Evolutionary conservation across 2,888 invertebrate genomes (phyloP).

Genomic region (Thera obeliscata): DNA sequence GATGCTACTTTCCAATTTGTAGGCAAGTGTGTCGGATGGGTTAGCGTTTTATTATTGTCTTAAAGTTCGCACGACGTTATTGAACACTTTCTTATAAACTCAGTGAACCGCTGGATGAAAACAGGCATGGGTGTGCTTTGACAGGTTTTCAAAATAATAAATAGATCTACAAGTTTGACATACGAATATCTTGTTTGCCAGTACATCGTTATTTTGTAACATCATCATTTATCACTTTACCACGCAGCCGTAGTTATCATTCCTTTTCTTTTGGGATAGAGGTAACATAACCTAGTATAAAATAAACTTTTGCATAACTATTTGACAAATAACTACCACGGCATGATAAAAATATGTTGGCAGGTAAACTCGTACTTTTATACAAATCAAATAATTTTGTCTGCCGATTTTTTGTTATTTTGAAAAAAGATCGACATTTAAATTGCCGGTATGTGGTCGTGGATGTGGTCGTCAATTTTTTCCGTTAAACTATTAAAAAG

Average conservation of each 20-base stretch:
- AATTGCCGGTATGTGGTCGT: conserved; percentile 5
- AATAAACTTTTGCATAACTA: background rate
- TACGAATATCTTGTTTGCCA: too few relatives aligned
- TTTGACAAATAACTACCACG: background rate
- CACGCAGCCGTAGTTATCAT: too few relatives aligned
- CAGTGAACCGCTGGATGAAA: background rate
- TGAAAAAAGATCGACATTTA: conserved; percentile 11
- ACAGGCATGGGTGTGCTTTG: too few relatives aligned
- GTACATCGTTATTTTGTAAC: too few relatives aligned
- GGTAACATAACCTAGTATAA: too few relatives aligned
- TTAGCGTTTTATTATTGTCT: conserved; percentile 25
- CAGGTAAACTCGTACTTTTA: background rate
- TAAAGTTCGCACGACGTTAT: conserved; percentile 26
- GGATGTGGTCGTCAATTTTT: conserved; percentile 7
- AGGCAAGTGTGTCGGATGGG: conserved; percentile 26
- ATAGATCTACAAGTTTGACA: too few relatives aligned
- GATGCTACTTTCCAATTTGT: conserved; percentile 28
- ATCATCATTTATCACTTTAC: too few relatives aligned
- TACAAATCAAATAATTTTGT: background rate
- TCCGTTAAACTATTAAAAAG: background rate
- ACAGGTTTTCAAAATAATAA: too few relatives aligned
- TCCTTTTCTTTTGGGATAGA: too few relatives aligned
- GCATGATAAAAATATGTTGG: too few relatives aligned
- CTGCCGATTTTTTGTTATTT: background rate
- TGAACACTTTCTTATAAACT: conserved; percentile 22